Evolutionary conservation across 2,113 vertebrate genomes (phyloP).

Genomic region (Myodes glareolus): DNA sequence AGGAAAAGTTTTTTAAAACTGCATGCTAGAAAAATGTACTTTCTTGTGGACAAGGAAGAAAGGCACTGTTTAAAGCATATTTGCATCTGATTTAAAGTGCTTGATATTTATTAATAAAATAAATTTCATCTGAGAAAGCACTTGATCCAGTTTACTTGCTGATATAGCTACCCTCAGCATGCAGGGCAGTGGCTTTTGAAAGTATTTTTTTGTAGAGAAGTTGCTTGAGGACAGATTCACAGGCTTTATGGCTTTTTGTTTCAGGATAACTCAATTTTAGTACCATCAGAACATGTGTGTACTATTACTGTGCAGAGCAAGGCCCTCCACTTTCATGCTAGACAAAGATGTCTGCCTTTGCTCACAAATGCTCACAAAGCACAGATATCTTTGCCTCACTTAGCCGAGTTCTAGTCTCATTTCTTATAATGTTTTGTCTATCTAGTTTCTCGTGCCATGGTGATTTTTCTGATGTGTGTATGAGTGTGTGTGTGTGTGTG

Average conservation of each 20-base stretch:
- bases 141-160: background rate
- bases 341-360: background rate
- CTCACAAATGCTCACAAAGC: background rate
- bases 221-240: background rate
- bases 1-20: background rate
- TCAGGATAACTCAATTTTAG: background rate
- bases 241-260: background rate
- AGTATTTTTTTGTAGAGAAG: conserved; percentile 29
- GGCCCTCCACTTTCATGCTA: background rate
- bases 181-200: background rate
- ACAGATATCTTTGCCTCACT: background rate
- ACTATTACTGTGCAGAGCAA: background rate
- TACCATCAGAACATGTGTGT: background rate
- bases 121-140: background rate
- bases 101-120: conserved; percentile 36
- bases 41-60: background rate
- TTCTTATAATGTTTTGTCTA: background rate
- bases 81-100: background rate
- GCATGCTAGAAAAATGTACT: background rate
- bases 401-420: background rate
- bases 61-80: background rate
- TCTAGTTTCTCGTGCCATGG: background rate
- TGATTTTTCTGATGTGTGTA: background rate
- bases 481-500: background rate
- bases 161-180: background rate